Evolutionary conservation across 2,797 vertebrate species (phyloP), one percentile per base, ranked within the genome.

Genomic region (Pelodytes ibericus): DNA sequence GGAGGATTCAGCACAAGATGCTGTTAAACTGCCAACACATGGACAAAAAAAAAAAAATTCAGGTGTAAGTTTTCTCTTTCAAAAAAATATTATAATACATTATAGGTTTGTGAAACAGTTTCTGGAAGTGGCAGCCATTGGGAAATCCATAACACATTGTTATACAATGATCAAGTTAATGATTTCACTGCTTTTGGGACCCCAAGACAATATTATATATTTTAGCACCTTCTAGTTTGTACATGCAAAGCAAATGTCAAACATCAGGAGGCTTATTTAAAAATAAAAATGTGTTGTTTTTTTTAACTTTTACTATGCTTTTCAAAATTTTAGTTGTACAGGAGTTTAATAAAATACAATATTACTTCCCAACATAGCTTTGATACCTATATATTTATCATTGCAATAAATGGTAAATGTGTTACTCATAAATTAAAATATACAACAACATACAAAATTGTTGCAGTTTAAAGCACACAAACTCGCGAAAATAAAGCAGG

Each of bases 1-100:
- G 47, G 22, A 25, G 8, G 18, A 8, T 30, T 15, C 30, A 49
- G 1, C 26, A n/a, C 58, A 24, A 58, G 18, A 62, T 44, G 64
- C 44, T 67, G 56, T 75, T 31, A 66, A 61, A 71, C 27, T 79
- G 58, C 63, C 71, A 72, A 2, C 57, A 74, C 2, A 24, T 30
- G 78, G 66, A 77, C 69, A 1, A 74, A 36, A 15, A 75, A 9
- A 66, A 47, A 41, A 78, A 53, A 10, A 49, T 31, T 60, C 77
- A 60, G 64, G 74, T 66, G 71, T 60, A 73, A 68, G 71, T 53
- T 73, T 66, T 75, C 68, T 80, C 71, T 60, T 79, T 75, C 31
- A 64, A 29, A 53, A 20, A 53, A 53, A 53, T 22, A 22, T 2
- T 2, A 53, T 22, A 1, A 53, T 6, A 5, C 2, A 70, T 16